These are phyloP conservation scores for Spodoptera picta DNA, from an alignment of 2,888 invertebrate species.

Conservation along the genomic window DNA sequence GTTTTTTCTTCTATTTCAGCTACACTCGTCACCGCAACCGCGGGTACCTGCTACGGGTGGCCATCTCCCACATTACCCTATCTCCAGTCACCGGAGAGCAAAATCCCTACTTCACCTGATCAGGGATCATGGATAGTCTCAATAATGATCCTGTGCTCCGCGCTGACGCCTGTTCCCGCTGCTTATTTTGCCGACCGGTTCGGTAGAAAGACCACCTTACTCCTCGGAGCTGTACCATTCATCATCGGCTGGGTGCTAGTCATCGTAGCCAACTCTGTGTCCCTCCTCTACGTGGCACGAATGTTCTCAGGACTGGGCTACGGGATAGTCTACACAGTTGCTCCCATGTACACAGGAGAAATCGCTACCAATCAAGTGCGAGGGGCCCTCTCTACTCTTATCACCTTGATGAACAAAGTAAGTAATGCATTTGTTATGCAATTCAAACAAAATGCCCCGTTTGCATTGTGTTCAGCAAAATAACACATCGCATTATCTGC, in stretches of 20 bases:
- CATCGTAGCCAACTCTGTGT: conserved; percentile 87
- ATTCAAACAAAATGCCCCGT: conserved; percentile 9
- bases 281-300: conserved; percentile 88
- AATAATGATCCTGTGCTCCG: conserved; percentile 90
- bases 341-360: conserved; percentile 90
- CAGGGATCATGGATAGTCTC: conserved; percentile 90
- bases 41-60: conserved; percentile 89
- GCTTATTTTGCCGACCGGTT: conserved; percentile 90
- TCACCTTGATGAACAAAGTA: conserved; percentile 88
- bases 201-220: conserved; percentile 91
- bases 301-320: conserved; percentile 91
- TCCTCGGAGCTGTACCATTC: conserved; percentile 89
- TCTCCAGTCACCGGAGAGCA: conserved; percentile 80
- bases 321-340: conserved; percentile 89
- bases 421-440: conserved; percentile 55
- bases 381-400: conserved; percentile 90
- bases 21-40: conserved; percentile 86
- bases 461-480: conserved; percentile 10
- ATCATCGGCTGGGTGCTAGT: conserved; percentile 90
- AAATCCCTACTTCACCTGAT: conserved; percentile 83
- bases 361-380: conserved; percentile 90
- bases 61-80: conserved; percentile 89
- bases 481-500: conserved; percentile 11
- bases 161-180: conserved; percentile 89
- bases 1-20: conserved; percentile 75